Evolutionary conservation across 2,888 invertebrate genomes (phyloP), one percentile per base, ranked within the genome.

Genomic region (Ectropis crepuscularia): DNA sequence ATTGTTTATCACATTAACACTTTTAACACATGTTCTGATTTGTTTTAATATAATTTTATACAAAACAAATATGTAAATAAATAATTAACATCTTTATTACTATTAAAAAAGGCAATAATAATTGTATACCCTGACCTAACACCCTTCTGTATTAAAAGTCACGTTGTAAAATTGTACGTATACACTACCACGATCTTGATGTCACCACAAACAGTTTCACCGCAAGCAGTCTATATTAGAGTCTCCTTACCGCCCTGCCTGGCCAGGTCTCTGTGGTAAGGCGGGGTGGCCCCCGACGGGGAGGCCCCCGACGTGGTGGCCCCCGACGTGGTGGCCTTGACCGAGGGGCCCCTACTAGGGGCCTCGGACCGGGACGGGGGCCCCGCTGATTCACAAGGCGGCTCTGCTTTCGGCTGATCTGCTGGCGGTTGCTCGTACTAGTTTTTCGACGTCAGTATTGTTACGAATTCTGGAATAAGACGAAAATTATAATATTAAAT

Each of bases 391-490:
- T 28, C 53, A 45, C 45, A 10, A 46, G 38, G 79, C 67, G 81
- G 80, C 83, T 84, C 88, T 86, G 90, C 92, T 63, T 49, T 62
- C 62, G 70, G 70, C 45, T 72, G 70, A 62, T 69, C 70, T 70
- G 72, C 70, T 65, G 70, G 66, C 72, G 72, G 69, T 67, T 65
- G 65, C 53, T 72, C 72, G 88, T 92, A 92, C 95, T 96, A 96
- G 94, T 96, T 96, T 94, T 96, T 96, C 89, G 96, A 95, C 80
- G 96, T 96, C 91, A 97, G 88, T 92, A 96, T 96, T 94, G 96
- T 95, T 87, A 96, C 96, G 86, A 96, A 97, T 91, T 96, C 97
- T 96, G 94, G 11, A 94, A 95, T n/a, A 6, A 41, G 61, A 61
- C 53, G 45, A 68, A 47, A 7, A 41, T 41, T 41, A 41, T 7